Evolutionary conservation across 2,113 vertebrate genomes (phyloP), one percentile per base, ranked within the genome.

Genomic region (Hippocampus zosterae): DNA sequence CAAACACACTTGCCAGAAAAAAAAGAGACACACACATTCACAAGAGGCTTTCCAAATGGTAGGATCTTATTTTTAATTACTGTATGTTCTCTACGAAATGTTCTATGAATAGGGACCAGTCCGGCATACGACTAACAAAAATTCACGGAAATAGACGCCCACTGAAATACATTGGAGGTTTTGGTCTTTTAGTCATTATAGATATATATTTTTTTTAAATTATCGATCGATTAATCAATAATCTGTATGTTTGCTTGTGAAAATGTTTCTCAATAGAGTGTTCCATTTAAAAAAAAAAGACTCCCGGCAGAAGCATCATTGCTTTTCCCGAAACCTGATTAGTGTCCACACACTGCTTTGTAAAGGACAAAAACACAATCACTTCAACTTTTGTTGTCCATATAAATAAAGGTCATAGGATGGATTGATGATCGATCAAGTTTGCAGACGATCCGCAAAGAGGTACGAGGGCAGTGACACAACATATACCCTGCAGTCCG

Each of bases 351-450:
- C 29, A 19, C 63, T 56, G 15, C 7, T 8, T 40, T n/a, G 56
- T 13, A 42, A 56, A 52, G 37, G 46, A 19, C 25, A 50, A 48
- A 42, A 77, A 59, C 70, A 66, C 65, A 61, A 53, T 44, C 59
- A 59, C 21, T 40, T 56, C 48, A 18, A 23, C 53, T 67, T 74
- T 53, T 11, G 46, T 41, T 67, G 56, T 66, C 25, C 41, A 82
- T 79, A 81, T 81, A 83, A 87, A 77, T 82, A 87, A 77, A 75
- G 68, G 41, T 60, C 40, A 62, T 57, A 27, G 75, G 83, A 86
- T 75, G 80, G 83, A 85, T 81, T 81, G 81, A 86, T 85, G 81
- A 87, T 83, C 76, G 85, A 76, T 81, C 71, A 86, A 83, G 84
- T 78, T 78, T 74, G 69, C 37, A 13, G 59, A 77, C 77, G 73